Evolutionary conservation across 2,113 vertebrate genomes (phyloP), one percentile per base, ranked within the genome.

Genomic region (Leucopsar rothschildi): DNA sequence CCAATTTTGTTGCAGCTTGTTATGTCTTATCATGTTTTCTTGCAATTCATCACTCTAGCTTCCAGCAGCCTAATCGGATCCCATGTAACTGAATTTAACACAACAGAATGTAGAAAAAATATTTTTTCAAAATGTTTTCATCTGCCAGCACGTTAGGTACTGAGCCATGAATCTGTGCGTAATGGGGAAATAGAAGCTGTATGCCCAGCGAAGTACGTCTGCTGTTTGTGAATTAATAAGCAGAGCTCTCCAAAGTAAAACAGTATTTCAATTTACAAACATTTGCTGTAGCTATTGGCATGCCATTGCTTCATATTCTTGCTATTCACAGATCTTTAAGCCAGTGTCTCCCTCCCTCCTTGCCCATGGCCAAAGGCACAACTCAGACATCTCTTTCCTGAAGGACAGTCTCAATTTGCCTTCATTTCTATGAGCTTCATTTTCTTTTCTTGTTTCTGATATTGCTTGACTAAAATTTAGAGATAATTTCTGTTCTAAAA

Each of bases 161-260:
- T 76, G 85, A 98, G 88, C 88, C 92, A 93, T 94, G 94, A 96
- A 93, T 96, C 87, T 95, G 93, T 96, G 78, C 82, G 70, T 93
- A 94, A 95, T 96, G 73, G 82, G 31, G 90, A 97, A 97, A 85
- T 52, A 91, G 82, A 89, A 96, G 72, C 60, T 88, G 77, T 53
- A 56, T 55, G 76, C 82, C 82, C 83, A 96, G 72, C 13, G 57
- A 96, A 89, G 90, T 95, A 90, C n/a, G 11, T 94, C 95, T 93
- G 90, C 89, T 95, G 37, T 93, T 96, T 93, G 50, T 86, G 77
- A 93, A 86, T 88, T 84, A 91, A 84, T 96, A 97, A 97, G 64
- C 83, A 96, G 59, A 92, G 93, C 86, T 96, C 83, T 93, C 69
- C 79, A 86, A 97, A 93, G 82, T 94, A 94, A 97, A 92, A 66